Conservation (phyloP, 2,888 invertebrate genomes). For the Phengaris arion region DNA sequence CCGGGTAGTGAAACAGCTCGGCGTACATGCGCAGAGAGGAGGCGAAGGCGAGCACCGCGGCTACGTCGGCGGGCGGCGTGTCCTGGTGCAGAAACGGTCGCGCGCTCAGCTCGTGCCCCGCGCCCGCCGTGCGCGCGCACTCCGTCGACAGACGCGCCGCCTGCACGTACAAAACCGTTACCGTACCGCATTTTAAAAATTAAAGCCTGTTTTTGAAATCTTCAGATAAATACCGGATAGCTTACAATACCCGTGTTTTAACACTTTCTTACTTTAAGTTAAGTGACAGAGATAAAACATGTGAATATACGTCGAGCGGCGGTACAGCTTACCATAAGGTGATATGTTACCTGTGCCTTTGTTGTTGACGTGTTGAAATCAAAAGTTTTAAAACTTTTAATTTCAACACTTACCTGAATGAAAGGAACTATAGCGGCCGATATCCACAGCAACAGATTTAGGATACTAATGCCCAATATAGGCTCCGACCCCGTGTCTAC, state of each 20-base stretch:
- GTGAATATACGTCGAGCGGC: no score
- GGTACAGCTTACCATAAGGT: no score
- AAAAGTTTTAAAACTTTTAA: background rate
- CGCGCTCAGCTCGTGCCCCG: constrained; percentile 88
- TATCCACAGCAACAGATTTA: constrained; percentile 83
- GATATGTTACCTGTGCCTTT: no score
- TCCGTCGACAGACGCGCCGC: constrained; percentile 87
- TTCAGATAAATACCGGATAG: no score
- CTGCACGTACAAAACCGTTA: constrained; percentile 54
- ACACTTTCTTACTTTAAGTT: no score
- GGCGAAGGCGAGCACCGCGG: constrained; percentile 87
- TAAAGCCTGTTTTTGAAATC: no score
- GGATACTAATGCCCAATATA: constrained; percentile 78
- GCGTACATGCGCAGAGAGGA: constrained; percentile 87
- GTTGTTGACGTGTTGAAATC: no score
- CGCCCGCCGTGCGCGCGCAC: constrained; percentile 84
- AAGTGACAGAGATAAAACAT: no score
- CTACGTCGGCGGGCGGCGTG: constrained; percentile 86
- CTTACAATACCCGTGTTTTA: no score
- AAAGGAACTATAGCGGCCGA: constrained; percentile 83
- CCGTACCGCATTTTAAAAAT: background rate
- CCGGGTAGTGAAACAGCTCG: constrained; percentile 85
- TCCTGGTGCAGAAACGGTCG: constrained; percentile 90
- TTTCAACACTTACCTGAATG: constrained; percentile 73
- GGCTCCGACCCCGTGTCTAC: constrained; percentile 80